Conservation (phyloP, 2,797 vertebrate genomes). For the Bovichtus variegatus region DNA sequence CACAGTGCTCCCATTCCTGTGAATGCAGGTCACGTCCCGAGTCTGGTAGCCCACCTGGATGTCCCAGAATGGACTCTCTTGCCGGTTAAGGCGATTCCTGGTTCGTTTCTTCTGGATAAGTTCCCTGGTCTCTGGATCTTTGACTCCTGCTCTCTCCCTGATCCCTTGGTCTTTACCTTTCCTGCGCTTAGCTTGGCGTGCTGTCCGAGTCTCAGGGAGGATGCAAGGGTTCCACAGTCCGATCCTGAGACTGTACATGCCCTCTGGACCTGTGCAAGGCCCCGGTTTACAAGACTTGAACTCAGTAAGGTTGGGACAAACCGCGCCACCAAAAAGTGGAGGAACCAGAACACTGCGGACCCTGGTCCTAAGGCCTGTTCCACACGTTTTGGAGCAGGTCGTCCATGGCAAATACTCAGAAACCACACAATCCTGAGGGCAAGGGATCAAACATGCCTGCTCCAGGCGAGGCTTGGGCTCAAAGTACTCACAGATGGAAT, state of each 20-base stretch:
- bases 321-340: constrained; percentile 90
- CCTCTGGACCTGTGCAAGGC: constrained; percentile 87
- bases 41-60: constrained; percentile 96
- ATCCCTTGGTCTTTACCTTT: constrained; percentile 87
- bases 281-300: constrained; percentile 91
- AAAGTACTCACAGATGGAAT: constrained; percentile 97
- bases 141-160: constrained; percentile 83
- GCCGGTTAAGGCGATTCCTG: constrained; percentile 93
- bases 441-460: constrained; percentile 97
- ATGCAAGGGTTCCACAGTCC: constrained; percentile 90
- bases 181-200: constrained; percentile 84
- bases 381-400: constrained; percentile 94
- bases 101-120: constrained; percentile 96
- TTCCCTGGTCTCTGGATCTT: constrained; percentile 93
- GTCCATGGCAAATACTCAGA: constrained; percentile 95
- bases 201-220: constrained; percentile 82
- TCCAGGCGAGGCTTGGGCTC: constrained; percentile 95
- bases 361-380: constrained; percentile 91
- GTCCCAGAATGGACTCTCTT: constrained; percentile 95
- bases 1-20: constrained; percentile 90
- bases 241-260: constrained; percentile 89
- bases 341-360: constrained; percentile 91
- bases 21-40: constrained; percentile 90
- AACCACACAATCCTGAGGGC: constrained; percentile 94
- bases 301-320: constrained; percentile 95